Evolutionary conservation across 2,797 vertebrate genomes (phyloP).

Genomic region (Poeciliopsis infans): DNA sequence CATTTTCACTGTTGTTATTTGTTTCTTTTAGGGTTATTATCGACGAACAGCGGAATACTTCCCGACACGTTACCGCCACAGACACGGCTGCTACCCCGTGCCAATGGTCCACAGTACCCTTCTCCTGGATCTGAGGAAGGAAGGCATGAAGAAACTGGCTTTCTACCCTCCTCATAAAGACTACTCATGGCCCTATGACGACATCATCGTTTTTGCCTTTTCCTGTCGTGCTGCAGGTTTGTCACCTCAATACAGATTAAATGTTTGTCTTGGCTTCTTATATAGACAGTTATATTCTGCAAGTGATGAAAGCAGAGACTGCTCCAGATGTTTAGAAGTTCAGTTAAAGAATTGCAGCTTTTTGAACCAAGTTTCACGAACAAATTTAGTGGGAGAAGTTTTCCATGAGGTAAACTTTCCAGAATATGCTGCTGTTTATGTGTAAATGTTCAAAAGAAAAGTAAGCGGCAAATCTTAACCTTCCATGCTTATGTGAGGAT

Average conservation of each 20-base stretch:
- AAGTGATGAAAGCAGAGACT: not conserved
- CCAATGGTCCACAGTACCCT: conserved; percentile 96
- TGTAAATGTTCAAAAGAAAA: no score
- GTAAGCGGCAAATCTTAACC: not conserved
- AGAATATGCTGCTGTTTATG: not conserved
- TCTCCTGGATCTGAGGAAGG: conserved; percentile 88
- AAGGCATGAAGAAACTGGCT: conserved; percentile 82
- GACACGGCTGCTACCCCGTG: conserved; percentile 87
- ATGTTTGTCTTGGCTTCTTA: not conserved
- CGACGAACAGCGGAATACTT: conserved; percentile 94
- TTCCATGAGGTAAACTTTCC: not conserved
- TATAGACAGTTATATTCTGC: not conserved
- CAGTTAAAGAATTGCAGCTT: not conserved
- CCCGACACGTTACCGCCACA: conserved; percentile 91
- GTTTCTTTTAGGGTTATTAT: conserved; percentile 88
- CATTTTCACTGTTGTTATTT: not conserved
- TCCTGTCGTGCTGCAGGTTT: conserved; percentile 89
- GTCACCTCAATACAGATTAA: not conserved
- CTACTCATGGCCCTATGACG: conserved; percentile 95
- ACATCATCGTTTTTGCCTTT: conserved; percentile 96
- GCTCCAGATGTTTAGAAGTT: not conserved
- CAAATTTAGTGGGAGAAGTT: not conserved
- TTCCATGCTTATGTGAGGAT: not conserved
- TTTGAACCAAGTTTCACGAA: not conserved
- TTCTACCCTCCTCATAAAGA: conserved; percentile 92